Conservation (phyloP, 1,140 invertebrate genomes). For the Sycobia sp. region DNA sequence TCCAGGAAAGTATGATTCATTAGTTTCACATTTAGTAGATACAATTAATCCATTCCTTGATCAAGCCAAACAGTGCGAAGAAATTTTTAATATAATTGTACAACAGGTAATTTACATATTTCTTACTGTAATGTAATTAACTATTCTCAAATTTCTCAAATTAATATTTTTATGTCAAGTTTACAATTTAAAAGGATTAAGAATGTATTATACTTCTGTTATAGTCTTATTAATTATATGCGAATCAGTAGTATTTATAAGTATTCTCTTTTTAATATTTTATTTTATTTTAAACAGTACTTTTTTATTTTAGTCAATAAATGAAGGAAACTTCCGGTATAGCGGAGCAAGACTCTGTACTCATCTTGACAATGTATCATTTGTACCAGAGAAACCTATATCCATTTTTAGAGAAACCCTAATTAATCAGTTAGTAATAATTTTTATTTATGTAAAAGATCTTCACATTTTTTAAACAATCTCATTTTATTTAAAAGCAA, state of each 20-base stretch:
- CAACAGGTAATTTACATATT: slow-evolving; percentile 59
- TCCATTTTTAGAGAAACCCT: slow-evolving; percentile 63
- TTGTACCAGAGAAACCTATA: slow-evolving; percentile 45
- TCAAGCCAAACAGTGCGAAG: slow-evolving; percentile 60
- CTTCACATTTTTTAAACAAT: neutral
- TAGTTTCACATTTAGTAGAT: slow-evolving; percentile 65
- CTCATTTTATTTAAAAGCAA: neutral
- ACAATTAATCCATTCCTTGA: slow-evolving; percentile 62
- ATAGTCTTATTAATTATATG: too few species aligned
- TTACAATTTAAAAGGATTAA: too few species aligned
- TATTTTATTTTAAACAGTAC: neutral
- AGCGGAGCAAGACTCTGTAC: slow-evolving; percentile 69
- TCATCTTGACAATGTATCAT: slow-evolving; percentile 62
- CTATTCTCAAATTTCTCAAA: neutral
- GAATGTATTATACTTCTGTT: too few species aligned
- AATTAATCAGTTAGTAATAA: slow-evolving; percentile 48
- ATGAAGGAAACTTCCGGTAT: slow-evolving; percentile 71
- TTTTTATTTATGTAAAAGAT: neutral
- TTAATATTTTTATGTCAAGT: too few species aligned
- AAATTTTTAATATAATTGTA: slow-evolving; percentile 65
- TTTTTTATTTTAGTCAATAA: slow-evolving; percentile 62
- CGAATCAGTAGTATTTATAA: too few species aligned
- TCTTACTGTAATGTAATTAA: neutral
- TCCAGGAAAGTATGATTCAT: slow-evolving; percentile 65
- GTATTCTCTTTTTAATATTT: too few species aligned